Base-by-base conservation (phyloP, 2,113 vertebrate genomes). In the Galemys pyrenaicus region DNA sequence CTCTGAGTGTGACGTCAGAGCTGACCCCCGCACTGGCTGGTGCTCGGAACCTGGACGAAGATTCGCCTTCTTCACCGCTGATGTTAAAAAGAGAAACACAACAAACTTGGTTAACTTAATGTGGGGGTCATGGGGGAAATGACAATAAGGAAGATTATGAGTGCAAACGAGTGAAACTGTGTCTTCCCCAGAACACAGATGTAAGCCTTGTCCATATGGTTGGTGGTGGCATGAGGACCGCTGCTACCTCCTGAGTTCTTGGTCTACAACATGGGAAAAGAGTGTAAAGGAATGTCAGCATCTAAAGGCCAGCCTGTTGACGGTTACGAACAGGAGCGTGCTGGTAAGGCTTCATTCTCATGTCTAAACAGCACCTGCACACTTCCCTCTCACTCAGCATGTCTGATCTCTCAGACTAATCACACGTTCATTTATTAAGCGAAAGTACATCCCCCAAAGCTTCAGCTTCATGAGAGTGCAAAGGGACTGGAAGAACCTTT, bases 271-370 rank as follows among this genome's bases (percentile, higher is more conserved):
- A 0, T 97, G 97, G 97, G 5, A 89, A 67, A 0, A 37, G 0
- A 89, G 87, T 79, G 2, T 5, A 32, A 15, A 0, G 13, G 6
- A 4, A 1, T 97, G 97, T 56, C 92, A 82, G 56, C 0, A 17
- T 70, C 13, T n/a, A 2, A 97, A 97, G 56, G 95, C 94, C 68
- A 97, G 82, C 28, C 87, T 97, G 28, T 19, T 96, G 89, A 92
- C 20, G 32, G 80, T 95, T 79, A 74, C 79, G 39, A 89, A n/a
- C 51, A 49, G 26, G 32, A 85, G 28, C 8, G 16, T 9, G 3
- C 15, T 44, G 95, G 97, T 97, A 93, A 95, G 68, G 6, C 39
- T 19, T 64, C 1, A 22, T 77, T 74, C 17, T 46, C 15, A 44
- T 32, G 28, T 37, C 32, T 88, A 92, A 65, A 64, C 87, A 54